Base-by-base conservation (phyloP, 2,113 vertebrate species). In the Vimba vimba region DNA sequence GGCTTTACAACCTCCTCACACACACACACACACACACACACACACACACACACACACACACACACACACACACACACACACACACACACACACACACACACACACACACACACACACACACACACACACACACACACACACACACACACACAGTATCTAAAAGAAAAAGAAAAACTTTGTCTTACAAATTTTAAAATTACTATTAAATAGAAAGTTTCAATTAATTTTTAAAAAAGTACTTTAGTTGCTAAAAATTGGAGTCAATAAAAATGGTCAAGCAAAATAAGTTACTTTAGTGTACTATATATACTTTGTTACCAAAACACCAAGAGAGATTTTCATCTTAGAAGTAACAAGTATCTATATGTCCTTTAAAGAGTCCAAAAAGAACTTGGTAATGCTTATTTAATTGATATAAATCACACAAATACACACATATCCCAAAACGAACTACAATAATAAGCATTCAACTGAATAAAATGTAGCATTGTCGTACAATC, bases 21-120 rank as follows among this genome's bases (percentile, higher is more conserved):
- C 87, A 79, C 88, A 84, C 87, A 83, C 85, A 83, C 87, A 89
- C 87, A 89, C 86, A 85, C 80, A 83, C 27, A 27, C 27, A 27
- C 27, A 27, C 27, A 27, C 27, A 27, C 50, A 13, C 45, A 13
- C 45, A 47, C 17, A 52, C 64, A 76, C n/a, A 83, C 85, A 83
- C 87, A 89, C 87, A 89, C 86, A 85, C 80, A 83, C 27, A 27
- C 27, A 27, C 27, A 27, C 27, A 27, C 27, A 27, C 50, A 13
- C 45, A 13, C 45, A 47, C 17, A 52, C 64, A 76, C 85, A 83
- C 87, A 89, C 87, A 89, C 86, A 85, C 80, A 83, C 27, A 27
- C 27, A 27, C 27, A 27, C 27, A 27, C 27, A 27, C 50, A 13
- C 45, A 13, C 86, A 69, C 85, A 45, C 87, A 79, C 88, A 84